Evolutionary conservation across 37 sponge, comb jelly and placozoan genomes (phyloP).

Genomic region (Geodia barretti): DNA sequence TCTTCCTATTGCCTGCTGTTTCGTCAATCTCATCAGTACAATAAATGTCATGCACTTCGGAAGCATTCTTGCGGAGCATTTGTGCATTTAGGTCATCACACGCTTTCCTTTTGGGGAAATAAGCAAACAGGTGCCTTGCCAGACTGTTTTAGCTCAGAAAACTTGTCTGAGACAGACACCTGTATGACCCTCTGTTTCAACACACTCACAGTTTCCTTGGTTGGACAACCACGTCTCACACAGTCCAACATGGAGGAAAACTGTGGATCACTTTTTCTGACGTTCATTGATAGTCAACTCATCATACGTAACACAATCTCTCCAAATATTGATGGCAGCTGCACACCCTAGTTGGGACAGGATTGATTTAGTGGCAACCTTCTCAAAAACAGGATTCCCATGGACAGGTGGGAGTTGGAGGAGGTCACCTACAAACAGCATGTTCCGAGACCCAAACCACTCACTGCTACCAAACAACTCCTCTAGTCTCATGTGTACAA

Average conservation of each 20-base stretch:
- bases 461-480: constrained; percentile 16
- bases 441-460: constrained; percentile 27
- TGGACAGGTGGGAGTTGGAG: constrained; percentile 56
- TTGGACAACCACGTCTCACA: not conserved
- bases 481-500: no score
- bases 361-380: constrained; percentile 18
- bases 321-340: constrained; percentile 46
- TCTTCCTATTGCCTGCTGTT: constrained; percentile 35
- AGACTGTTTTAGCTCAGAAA: constrained; percentile 15
- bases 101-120: constrained; percentile 34
- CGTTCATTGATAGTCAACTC: constrained; percentile 75
- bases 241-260: constrained; percentile 14
- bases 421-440: constrained; percentile 61
- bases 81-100: constrained; percentile 34
- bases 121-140: constrained; percentile 55
- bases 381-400: constrained; percentile 42
- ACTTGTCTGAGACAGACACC: constrained; percentile 17
- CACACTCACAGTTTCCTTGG: not conserved
- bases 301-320: constrained; percentile 39
- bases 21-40: constrained; percentile 66
- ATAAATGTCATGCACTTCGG: not conserved
- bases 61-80: constrained; percentile 8
- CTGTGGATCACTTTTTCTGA: constrained; percentile 36
- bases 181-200: constrained; percentile 9
- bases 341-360: constrained; percentile 12